Evolutionary conservation across 1,140 invertebrate genomes (phyloP).

Genomic region (Colletes gigas): DNA sequence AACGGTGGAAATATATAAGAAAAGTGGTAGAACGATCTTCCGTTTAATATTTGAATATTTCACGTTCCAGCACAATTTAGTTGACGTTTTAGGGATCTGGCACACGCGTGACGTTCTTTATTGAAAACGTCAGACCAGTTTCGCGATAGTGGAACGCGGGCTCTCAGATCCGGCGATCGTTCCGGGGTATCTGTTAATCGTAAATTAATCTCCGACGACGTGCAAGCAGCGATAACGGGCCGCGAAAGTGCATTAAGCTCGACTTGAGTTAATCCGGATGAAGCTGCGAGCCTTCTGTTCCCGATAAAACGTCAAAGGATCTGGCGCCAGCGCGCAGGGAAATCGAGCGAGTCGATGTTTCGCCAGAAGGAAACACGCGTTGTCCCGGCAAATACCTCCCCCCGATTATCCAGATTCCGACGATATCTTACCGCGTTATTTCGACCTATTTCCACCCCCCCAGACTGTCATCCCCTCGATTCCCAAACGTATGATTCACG

Average conservation of each 20-base stretch:
- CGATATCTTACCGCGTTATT: neutral
- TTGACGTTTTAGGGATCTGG: too few species aligned
- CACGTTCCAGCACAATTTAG: too few species aligned
- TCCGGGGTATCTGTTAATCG: conserved; percentile 45
- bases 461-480: neutral
- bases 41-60: too few species aligned
- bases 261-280: conserved; percentile 55
- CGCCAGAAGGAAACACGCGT: neutral
- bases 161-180: neutral
- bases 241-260: conserved; percentile 41
- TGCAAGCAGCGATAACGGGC: conserved; percentile 31
- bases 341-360: conserved; percentile 4
- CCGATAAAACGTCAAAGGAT: conserved; percentile 40
- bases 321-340: neutral
- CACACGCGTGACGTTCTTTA: too few species aligned
- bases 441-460: neutral
- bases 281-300: conserved; percentile 30
- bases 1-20: too few species aligned
- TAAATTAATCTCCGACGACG: conserved; percentile 45
- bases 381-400: neutral
- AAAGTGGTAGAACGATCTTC: too few species aligned
- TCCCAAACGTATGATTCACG: neutral
- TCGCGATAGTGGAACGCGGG: neutral
- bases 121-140: neutral
- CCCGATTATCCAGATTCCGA: neutral